Conservation (phyloP, 2,888 invertebrate species). For the Brenthis daphne region DNA sequence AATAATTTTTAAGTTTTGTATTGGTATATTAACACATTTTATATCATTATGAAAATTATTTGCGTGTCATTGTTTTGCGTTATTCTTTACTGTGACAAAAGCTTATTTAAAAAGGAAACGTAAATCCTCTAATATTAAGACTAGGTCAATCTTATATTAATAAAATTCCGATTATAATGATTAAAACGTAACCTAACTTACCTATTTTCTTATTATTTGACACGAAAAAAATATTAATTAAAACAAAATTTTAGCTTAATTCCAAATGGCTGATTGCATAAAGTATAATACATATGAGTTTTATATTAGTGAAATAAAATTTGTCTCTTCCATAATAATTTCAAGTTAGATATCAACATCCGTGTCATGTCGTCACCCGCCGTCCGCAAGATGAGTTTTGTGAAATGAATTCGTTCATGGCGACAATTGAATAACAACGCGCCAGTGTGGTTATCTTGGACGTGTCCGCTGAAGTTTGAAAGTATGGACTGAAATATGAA, state of each 20-base stretch:
- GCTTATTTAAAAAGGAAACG: no score
- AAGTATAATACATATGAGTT: not conserved
- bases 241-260: not conserved
- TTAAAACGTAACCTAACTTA: no score
- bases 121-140: no score
- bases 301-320: not conserved
- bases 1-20: not conserved
- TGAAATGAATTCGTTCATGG: conserved; percentile 76
- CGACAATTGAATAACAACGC: conserved; percentile 64
- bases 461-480: conserved; percentile 45
- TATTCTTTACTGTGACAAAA: no score
- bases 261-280: no score
- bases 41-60: not conserved
- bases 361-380: conserved; percentile 58
- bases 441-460: conserved; percentile 52
- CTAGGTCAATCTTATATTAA: no score
- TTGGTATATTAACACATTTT: not conserved
- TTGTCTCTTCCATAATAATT: conserved; percentile 51
- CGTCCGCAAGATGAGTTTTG: conserved; percentile 78
- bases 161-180: no score
- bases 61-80: no score
- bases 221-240: not conserved
- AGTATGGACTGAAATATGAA: conserved; percentile 39
- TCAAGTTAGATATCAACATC: conserved; percentile 44
- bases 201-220: no score